Evolutionary conservation across 1,140 invertebrate species (phyloP), one percentile per base, ranked within the genome.

Genomic region (Calycopis cecrops): DNA sequence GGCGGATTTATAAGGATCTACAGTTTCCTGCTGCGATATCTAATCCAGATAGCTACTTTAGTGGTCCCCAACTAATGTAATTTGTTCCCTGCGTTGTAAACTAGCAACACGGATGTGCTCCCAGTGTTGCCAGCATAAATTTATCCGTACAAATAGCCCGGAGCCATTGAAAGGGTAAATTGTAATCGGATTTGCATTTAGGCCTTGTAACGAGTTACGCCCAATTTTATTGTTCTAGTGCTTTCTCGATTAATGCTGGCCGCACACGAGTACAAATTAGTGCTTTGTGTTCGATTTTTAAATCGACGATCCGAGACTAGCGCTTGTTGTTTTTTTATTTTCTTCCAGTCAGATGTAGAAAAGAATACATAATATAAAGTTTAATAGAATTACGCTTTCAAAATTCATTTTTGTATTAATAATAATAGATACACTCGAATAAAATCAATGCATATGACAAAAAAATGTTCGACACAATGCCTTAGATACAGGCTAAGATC

Each of bases 1-100:
- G 52, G 63, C 74, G 69, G 76, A 84, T 86, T 84, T 86, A 86
- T 81, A 84, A 81, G 76, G 80, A 83, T 84, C 78, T 66, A 60
- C 61, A 55, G 65, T 77, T 85, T 82, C 76, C 75, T 77, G 70
- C 66, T 72, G 55, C 54, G 71, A 75, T 76, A 64, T 55, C 55
- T 63, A 65, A 71, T 70, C 67, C 63, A 57, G 66, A 71, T 67
- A 61, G 61, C 60, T 59, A 44, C 55, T 66, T 62, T 69, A 56
- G 61, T 63, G 60, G 52, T 56, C 55, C 61, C 54, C 60, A 65
- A 62, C 65, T 50, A 60, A 61, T 67, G 65, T 64, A 60, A 74
- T 62, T 70, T 69, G 69, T 65, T 55, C 57, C 53, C 42, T 59
- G 53, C 50, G 58, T 56, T 42, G 52, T 44, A 53, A 53, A 48